Base-by-base conservation (phyloP, 2,888 invertebrate genomes). In the Rhorus exstirpatorius region DNA sequence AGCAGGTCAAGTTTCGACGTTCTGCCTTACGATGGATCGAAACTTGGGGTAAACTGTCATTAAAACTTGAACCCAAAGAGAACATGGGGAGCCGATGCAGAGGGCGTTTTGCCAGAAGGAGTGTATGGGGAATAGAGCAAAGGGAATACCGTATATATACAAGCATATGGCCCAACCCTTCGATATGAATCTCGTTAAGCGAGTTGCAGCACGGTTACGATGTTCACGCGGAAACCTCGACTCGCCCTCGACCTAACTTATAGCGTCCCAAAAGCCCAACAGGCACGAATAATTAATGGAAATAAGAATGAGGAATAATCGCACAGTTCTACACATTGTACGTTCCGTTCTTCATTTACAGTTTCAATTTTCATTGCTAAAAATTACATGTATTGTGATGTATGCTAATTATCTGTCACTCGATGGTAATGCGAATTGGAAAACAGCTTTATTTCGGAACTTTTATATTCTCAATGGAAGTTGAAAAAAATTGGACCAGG, bases 1-100 rank as follows among this genome's bases (percentile, higher is more conserved):
- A 83, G 60, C 80, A 60, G 75, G 83, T 74, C 83, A 79, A 77
- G 61, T 78, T 55, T 35, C 76, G 60, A 68, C 71, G 65, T 70
- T 67, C 35, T 68, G 65, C 51, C 63, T 79, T 81, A 67, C 79
- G 71, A 60, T 55, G 63, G 55, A 72, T 68, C 67, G 76, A 74
- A 83, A 84, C 81, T 83, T 80, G 82, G 79, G 58, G 75, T 68
- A 61, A 89, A 90, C 88, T 89, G 87, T 86, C 88, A 87, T 89
- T 88, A 88, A 89, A 89, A 87, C 88, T 90, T 88, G 85, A 87
- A 76, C 86, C 86, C 87, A 89, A 89, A 88, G 86, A 84, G 60
- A 79, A 78, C 74, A 79, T 65, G 63, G 53, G 71, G 79, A 63
- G 53, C 72, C 10, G 3, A 49, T 67, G 14, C 19, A 31, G 65